Evolutionary conservation across 1,140 invertebrate genomes (phyloP).

Genomic region (Hirudo medicinalis): DNA sequence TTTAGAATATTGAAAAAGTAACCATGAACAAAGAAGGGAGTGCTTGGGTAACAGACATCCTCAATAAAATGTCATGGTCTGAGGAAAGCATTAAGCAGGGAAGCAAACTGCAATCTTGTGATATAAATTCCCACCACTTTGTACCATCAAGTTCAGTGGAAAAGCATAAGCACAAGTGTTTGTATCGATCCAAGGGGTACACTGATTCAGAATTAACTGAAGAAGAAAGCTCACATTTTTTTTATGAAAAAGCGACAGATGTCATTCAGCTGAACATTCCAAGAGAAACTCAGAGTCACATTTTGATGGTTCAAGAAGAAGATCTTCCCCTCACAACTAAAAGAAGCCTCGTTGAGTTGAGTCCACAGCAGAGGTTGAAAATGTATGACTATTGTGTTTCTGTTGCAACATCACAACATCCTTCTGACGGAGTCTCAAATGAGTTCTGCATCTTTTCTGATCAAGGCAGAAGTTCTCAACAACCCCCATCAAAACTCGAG

Average conservation of each 20-base stretch:
- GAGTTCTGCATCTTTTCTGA: background rate
- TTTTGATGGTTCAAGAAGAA: background rate
- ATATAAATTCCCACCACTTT: background rate
- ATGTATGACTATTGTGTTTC: conserved; percentile 8
- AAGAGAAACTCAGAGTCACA: background rate
- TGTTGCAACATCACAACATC: background rate
- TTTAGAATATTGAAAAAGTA: too few species aligned
- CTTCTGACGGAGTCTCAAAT: background rate
- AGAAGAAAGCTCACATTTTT: conserved; percentile 2
- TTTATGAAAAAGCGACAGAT: conserved; percentile 9
- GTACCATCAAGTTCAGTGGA: background rate
- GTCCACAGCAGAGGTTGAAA: conserved; percentile 1
- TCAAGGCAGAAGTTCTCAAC: background rate
- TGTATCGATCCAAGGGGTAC: conserved; percentile 1
- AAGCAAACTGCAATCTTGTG: background rate
- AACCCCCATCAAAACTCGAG: background rate
- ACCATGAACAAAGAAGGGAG: too few species aligned
- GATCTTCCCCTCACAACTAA: background rate
- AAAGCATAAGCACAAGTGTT: conserved; percentile 3
- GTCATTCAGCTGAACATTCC: background rate
- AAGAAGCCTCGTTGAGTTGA: background rate
- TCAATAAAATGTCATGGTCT: background rate
- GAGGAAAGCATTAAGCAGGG: background rate
- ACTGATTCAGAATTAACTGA: background rate
- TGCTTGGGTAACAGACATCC: too few species aligned